phyloP scores from a whole-genome alignment of 2,888 invertebrate genomes.

The Nemotelus nigrinus region DNA sequence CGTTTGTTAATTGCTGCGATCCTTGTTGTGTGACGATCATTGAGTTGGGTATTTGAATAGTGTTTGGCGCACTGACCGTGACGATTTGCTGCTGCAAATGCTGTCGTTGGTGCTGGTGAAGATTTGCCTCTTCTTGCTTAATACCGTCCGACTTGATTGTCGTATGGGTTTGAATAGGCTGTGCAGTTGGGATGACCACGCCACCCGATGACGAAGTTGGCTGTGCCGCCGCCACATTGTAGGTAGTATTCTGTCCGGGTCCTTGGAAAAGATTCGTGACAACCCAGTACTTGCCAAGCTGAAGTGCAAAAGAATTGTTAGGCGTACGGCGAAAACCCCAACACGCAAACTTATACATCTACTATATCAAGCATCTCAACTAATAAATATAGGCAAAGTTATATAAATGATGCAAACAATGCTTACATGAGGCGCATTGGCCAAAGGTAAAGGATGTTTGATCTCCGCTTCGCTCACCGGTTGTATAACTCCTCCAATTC shows the following conservation, averaged over 20 bases:
- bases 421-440: conserved; percentile 72
- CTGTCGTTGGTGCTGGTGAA: conserved; percentile 48
- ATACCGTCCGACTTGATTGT: conserved; percentile 53
- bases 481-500: conserved; percentile 54
- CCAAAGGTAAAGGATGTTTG: conserved; percentile 48
- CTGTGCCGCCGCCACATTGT: conserved; percentile 55
- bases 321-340: too few relatives aligned
- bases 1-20: conserved; percentile 55
- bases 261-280: conserved; percentile 80
- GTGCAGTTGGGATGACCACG: conserved; percentile 51
- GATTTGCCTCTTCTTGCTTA: conserved; percentile 53
- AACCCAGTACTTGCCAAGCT: conserved; percentile 84
- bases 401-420: conserved; percentile 60
- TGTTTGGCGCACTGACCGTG: conserved; percentile 51
- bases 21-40: conserved; percentile 55
- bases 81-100: conserved; percentile 44
- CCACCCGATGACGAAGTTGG: conserved; percentile 54
- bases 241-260: conserved; percentile 56
- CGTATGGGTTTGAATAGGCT: conserved; percentile 54
- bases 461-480: conserved; percentile 54
- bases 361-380: too few relatives aligned
- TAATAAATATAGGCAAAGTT: too few relatives aligned
- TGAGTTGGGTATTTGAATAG: conserved; percentile 57
- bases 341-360: too few relatives aligned
- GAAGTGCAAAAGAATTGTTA: conserved; percentile 69